phyloP scores from a whole-genome alignment of 2,888 invertebrate genomes.

The Euclidia mi region DNA sequence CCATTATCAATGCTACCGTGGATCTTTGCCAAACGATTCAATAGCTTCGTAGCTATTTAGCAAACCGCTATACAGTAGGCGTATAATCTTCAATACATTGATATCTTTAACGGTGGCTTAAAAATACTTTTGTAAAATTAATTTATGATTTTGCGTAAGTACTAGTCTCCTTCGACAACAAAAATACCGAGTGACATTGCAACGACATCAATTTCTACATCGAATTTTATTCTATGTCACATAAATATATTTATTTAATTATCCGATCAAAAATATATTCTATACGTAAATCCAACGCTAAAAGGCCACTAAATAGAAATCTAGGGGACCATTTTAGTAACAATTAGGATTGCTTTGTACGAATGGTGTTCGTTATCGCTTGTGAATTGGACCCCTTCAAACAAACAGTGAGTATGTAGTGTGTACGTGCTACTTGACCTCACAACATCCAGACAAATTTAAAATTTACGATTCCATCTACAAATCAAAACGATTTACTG shows the following conservation, averaged over 20 bases:
- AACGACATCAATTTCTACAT: constrained; percentile 61
- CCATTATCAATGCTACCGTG: constrained; percentile 76
- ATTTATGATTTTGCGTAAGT: constrained; percentile 63
- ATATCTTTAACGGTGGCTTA: constrained; percentile 68
- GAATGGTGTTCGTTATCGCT: constrained; percentile 26
- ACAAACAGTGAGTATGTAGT: constrained; percentile 52
- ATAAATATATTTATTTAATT: constrained; percentile 47
- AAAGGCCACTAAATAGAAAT: constrained; percentile 66
- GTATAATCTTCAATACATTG: constrained; percentile 57
- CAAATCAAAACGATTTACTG: constrained; percentile 57
- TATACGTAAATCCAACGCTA: constrained; percentile 59
- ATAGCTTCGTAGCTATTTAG: constrained; percentile 60
- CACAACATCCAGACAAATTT: constrained; percentile 82
- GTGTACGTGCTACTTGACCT: constrained; percentile 66
- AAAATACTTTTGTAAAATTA: constrained; percentile 76
- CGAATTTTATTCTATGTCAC: constrained; percentile 54
- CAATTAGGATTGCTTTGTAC: constrained; percentile 30
- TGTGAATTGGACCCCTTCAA: constrained; percentile 41
- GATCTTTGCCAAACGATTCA: constrained; percentile 69
- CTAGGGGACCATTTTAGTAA: constrained; percentile 50
- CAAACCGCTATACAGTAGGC: constrained; percentile 52
- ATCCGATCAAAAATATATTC: constrained; percentile 64
- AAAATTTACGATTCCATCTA: constrained; percentile 61
- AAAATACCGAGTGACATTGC: constrained; percentile 55
- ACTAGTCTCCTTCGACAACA: constrained; percentile 61